Base-by-base conservation (phyloP, 2,888 invertebrate genomes). In the Trimorus sp. region DNA sequence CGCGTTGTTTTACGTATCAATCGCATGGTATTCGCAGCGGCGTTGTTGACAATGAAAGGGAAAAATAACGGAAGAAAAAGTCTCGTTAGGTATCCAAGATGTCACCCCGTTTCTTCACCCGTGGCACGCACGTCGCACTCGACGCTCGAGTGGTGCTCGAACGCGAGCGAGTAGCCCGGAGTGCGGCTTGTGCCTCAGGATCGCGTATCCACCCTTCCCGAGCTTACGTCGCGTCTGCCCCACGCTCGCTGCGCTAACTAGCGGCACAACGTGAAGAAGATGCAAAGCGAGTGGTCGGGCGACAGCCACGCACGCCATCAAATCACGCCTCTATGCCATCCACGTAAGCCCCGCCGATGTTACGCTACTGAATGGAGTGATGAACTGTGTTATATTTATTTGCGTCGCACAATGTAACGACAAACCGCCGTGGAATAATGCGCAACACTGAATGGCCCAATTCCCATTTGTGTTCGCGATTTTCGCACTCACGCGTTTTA, bases 141-240 rank as follows among this genome's bases (percentile, higher is more conserved):
- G 63, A 77, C 73, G 45, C 51, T 75, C 71, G 66, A 70, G 66
- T 71, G 62, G 62, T 70, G 16, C 82, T 82, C 76, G 70, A 79
- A 79, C 26, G 54, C 49, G 63, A 75, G 75, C 63, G 76, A 82
- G 82, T 68, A 79, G 56, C 71, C 45, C 63, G 53, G 70, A 74
- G 82, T 70, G 63, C 60, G 36, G 71, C 49, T 42, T 65, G 65
- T 68, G 45, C 37, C 45, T 26, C 26, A 56, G 63, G 59, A 74
- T 69, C 60, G 53, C 59, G 53, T 60, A 80, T 66, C 59, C 58
- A 59, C 81, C 69, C 70, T 62, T n/a, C 58, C 45, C 58, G 63
- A 62, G 66, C 66, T 49, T 58, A 53, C 62, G 62, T 54, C 56
- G 56, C 68, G 58, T 60, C 38, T 71, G n/a, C 26, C 62, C 66